Base-by-base conservation (phyloP, 2,113 vertebrate species). In the Pollachius pollachius region DNA sequence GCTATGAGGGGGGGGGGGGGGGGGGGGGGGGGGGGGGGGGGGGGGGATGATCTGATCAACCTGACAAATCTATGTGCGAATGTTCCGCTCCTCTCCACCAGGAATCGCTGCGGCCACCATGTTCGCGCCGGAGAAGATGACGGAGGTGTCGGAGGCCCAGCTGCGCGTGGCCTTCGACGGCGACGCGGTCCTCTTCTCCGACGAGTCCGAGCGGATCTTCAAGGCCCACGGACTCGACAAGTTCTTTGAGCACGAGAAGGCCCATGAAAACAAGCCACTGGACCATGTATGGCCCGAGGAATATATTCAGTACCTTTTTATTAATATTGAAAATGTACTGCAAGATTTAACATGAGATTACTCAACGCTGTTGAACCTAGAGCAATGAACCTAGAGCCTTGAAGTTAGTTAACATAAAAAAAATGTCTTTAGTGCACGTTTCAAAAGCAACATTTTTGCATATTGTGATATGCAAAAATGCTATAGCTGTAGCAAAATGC, bases 51-150 rank as follows among this genome's bases (percentile, higher is more conserved):
- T 23, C 23, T 23, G 23, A 23, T 23, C 23, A 23, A 23, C 30
- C 4, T 2, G 30, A 34, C 30, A 34, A 34, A 34, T 34, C 30
- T 34, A 2, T 27, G 30, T 34, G 41, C 12, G 41, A 48, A 48
- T 13, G 41, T 48, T 9, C 41, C 41, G 41, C 11, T 6, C 41
- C 41, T 9, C 41, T 48, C 41, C 41, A 13, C 56, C 80, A 96
- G 96, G 97, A 57, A 99, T 99, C 0, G 96, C 97, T 11, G 95
- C 97, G 0, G 97, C 97, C 76, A 98, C 94, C 72, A 94, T 98
- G 90, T 99, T 98, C 89, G 95, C 92, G 70, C 93, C 92, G 60
- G 96, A 92, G 82, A 94, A 86, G 77, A 94, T 94, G 0, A 81
- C 88, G 21, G 89, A 91, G 34, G 93, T 98, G 71, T 94, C 94